Base-by-base conservation (phyloP, 2,888 invertebrate species). In the Platynereis dumerilii region DNA sequence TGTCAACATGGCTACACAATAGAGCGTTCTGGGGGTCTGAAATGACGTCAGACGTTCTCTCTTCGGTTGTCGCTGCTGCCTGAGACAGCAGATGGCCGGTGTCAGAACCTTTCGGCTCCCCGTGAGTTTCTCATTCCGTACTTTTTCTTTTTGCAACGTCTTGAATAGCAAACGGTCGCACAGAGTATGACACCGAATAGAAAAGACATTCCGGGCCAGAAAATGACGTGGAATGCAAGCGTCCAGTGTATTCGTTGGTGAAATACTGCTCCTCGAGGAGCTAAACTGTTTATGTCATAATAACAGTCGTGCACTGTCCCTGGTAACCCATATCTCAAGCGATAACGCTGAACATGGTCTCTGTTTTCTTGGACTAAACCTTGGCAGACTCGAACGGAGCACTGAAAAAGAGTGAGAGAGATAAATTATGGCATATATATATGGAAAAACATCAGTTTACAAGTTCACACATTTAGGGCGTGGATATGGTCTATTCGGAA, bases 201-300 rank as follows among this genome's bases (percentile, higher is more conserved):
- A 22, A 60, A 26, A 22, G 29, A 52, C 24, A 60, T 12, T 22
- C 45, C 60, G 20, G 60, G 60, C 60, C 60, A 60, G 34, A 60
- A 60, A 15, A 60, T 26, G 12, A 53, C 60, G 39, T 60, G 60
- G 34, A 60, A 60, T 20, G 24, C 48, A n/a, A 60, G 26, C 1
- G 52, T 52, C 34, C 52, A 60, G 1, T 45, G 17, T 1, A 60
- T 60, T 24, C 22, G 27, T 42, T 48, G 24, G n/a, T 27, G 52
- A 22, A 60, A 60, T 2, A 60, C 27, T 10, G 60, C 60, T 28
- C 60, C 60, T 48, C 48, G 5, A 7, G 48, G 48, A 48, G 48
- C 48, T 48, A 48, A n/a, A 7, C 20, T 20, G 48, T 48, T n/a
- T 5, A 22, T 7, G 48, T 48, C 48, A n/a, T 48, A 48, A 48